Evolutionary conservation across 2,113 vertebrate genomes (phyloP), one percentile per base, ranked within the genome.

Genomic region (Heterotilapia buettikoferi): DNA sequence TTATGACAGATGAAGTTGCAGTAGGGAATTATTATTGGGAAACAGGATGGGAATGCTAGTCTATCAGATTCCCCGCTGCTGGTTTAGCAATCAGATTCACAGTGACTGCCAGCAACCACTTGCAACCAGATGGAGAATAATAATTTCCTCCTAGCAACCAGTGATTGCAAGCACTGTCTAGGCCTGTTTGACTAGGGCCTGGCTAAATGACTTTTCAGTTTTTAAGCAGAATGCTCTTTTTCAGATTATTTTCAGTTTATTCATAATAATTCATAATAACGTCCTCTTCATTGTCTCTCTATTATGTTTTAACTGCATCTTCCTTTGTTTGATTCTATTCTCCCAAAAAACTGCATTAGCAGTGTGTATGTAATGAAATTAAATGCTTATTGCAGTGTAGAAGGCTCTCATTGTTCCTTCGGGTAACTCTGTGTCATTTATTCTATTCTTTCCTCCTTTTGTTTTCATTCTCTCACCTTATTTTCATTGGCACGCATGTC

Each of bases 361-460:
- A 86, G 50, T 80, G 63, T 85, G 83, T 45, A 85, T 80, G 68
- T 80, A 84, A 76, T 91, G 63, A 86, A 57, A 89, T 86, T 19
- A 85, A 90, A 90, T 87, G 88, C 84, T 84, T 38, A 59, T 26
- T 57, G 6, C 79, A 66, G 57, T 61, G 36, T 87, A 47, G 71
- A 73, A 12, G 43, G 31, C 40, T 89, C 68, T 50, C 86, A 54
- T 66, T 2, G 11, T 38, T 5, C 63, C 7, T 14, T 68, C 2
- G 7, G 5, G 19, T 68, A 38, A 14, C 12, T 21, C 11, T 38
- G 19, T 68, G 33, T 68, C 9, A 66, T 10, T 85, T 47, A 86
- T 19, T 85, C 86, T 80, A 3, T 13, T 53, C 19, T 36, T 54
- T 21, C 52, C 5, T 80, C 29, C 12, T 53, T 79, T 79, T 83